Base-by-base conservation (phyloP, 2,113 vertebrate genomes). In the Eretmochelys imbricata region DNA sequence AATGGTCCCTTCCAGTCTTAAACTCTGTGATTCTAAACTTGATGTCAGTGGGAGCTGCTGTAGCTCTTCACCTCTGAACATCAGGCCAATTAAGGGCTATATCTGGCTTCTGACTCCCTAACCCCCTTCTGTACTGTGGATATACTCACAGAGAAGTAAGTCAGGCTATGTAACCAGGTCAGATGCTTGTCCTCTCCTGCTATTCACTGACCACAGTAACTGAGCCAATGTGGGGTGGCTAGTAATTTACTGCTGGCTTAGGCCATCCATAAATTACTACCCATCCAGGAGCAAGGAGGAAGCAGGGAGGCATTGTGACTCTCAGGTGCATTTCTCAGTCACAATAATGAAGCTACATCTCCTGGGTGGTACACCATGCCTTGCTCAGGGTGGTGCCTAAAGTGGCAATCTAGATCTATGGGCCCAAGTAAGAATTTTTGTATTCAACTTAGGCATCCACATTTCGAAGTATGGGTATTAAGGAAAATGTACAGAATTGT, bases 301-400 rank as follows among this genome's bases (percentile, higher is more conserved):
- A 89, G 46, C 10, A 80, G 0, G 0, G 65, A 92, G 72, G 10
- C 51, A 95, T 24, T 76, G n/a, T 76, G 78, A 82, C 65, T 91
- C 69, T 81, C 78, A 80, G 27, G 80, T 80, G 57, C 82, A 75
- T 31, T 53, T 83, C 80, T 92, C 85, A 88, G 20, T 83, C 85
- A 88, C 50, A 29, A 7, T 54, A 42, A 92, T 69, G 31, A 69
- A 69, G 62, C 62, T 69, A 69, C 62, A 5, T 69, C 85, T 87
- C 80, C 65, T 42, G 27, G n/a, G 65, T 46, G 31, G n/a, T 35
- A 78, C 48, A 53, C 46, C 29, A 27, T 31, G 13, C 12, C 16
- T 25, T 87, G 24, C 75, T 57, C 79, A 87, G 16, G 62, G 16
- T 17, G 16, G 8, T 69, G 16, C 62, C 59, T 69, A 69, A 69